A percentile compares a stretch with the other conserved stretches of the same genome.
phyloP scores from a whole-genome alignment of 1,140 invertebrate genomes.

The Drosophila simulans region DNA sequence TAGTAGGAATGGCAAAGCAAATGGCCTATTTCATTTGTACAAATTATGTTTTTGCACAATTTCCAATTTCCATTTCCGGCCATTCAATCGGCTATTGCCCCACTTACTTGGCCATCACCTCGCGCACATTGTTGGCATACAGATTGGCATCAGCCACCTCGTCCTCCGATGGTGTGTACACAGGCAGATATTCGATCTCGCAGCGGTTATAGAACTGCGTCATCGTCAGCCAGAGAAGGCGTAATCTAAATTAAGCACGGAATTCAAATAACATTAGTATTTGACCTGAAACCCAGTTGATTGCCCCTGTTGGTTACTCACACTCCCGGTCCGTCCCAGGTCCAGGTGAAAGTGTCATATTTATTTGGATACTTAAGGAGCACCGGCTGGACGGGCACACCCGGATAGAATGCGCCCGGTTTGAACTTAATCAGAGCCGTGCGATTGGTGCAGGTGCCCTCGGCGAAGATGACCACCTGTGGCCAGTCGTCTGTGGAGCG shows the following conservation, averaged over 20 bases:
- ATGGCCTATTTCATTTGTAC: not conserved
- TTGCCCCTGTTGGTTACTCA: conserved; percentile 86
- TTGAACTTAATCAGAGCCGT: conserved; percentile 98
- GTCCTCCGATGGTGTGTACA: conserved; percentile 94
- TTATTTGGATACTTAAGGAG: conserved; percentile 96
- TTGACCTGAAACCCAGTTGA: not conserved
- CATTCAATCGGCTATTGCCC: not conserved
- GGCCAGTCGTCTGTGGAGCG: conserved; percentile 95
- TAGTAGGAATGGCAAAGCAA: not conserved
- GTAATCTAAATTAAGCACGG: conserved; percentile 34
- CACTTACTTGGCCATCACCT: conserved; percentile 95
- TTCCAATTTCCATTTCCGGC: not conserved
- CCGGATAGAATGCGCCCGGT: conserved; percentile 95
- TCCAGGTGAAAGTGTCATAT: conserved; percentile 97
- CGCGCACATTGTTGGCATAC: conserved; percentile 95
- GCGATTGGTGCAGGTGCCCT: conserved; percentile 98
- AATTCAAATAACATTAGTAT: not conserved
- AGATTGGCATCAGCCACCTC: conserved; percentile 95
- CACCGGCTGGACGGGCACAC: conserved; percentile 97
- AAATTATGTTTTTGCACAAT: not conserved
- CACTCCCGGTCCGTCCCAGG: conserved; percentile 98
- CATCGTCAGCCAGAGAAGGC: conserved; percentile 94
- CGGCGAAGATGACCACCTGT: conserved; percentile 97
- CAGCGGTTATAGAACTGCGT: conserved; percentile 95
- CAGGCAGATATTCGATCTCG: conserved; percentile 97